Evolutionary conservation across 2,888 invertebrate genomes (phyloP).

Genomic region (Proisotoma minuta): DNA sequence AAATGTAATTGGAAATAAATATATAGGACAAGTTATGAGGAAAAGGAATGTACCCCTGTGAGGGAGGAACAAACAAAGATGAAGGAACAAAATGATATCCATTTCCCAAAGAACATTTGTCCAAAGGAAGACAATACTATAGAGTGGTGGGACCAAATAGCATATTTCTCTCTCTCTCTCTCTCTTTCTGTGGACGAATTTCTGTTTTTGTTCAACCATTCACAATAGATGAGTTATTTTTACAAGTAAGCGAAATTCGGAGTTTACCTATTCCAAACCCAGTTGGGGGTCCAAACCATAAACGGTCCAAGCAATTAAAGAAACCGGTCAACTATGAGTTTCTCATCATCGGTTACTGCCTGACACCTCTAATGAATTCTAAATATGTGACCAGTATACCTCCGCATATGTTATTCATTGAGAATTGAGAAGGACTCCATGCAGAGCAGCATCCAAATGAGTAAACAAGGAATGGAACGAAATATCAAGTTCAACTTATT

Average conservation of each 20-base stretch:
- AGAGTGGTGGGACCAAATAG: background rate
- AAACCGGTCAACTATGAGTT: constrained; percentile 44
- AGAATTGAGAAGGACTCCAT: constrained; percentile 28
- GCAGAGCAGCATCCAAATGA: constrained; percentile 20
- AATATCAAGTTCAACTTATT: background rate
- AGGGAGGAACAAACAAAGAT: background rate
- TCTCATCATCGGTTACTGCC: constrained; percentile 41
- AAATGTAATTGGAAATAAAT: no score
- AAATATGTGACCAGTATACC: constrained; percentile 29
- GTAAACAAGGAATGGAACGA: constrained; percentile 4
- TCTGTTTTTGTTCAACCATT: constrained; percentile 10
- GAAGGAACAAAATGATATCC: background rate
- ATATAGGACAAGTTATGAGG: background rate
- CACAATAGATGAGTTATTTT: constrained; percentile 15
- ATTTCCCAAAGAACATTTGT: background rate
- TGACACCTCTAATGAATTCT: constrained; percentile 47
- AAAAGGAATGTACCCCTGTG: constrained; percentile 1
- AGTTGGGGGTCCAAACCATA: constrained; percentile 42
- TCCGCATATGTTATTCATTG: constrained; percentile 8
- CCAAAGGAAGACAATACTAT: background rate
- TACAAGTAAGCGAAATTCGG: constrained; percentile 22
- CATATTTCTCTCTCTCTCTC: background rate
- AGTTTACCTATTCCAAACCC: constrained; percentile 34
- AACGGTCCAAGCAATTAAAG: constrained; percentile 46
- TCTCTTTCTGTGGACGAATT: background rate